Base-by-base conservation (phyloP, 2,888 invertebrate species). In the Melanotus villosus region DNA sequence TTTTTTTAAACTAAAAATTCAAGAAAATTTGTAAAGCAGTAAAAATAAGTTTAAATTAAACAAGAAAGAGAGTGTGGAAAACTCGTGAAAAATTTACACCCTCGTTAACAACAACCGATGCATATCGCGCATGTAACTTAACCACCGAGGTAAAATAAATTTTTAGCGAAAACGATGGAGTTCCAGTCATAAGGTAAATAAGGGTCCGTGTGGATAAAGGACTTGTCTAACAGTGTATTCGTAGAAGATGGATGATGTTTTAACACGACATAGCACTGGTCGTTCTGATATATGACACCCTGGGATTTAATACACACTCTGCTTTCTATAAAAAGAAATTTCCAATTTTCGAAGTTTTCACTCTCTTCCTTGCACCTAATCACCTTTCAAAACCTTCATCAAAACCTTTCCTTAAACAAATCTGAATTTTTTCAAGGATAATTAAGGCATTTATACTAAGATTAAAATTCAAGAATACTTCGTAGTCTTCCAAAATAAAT, bases 231-330 rank as follows among this genome's bases (percentile, higher is more conserved):
- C 50, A 43, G 58, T 52, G 34, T 59, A 60, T 60, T 60, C 60
- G 52, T 23, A 21, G 32, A 60, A 60, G 66, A 67, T 67, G 66
- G 66, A 67, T 67, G 66, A 45, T 45, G 52, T 60, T 67, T 60
- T 60, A 67, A 67, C 66, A 54, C 66, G 66, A 60, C 65, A 47
- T 41, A 10, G 65, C 65, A 38, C 45, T 38, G 57, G 45, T 36
- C 54, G 43, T 67, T 60, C 45, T 67, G 60, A 67, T 52, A 67
- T 67, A 67, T 56, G 60, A 67, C 60, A 45, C 38, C 52, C 45
- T 60, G 60, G 59, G 57, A 57, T 66, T 59, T 59, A 59, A 47
- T 50, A 47, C 56, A 34, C 10, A 30, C 18, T 26, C n/a, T 26
- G 32, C 16, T 10, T 30, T 16, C 32, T 32, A 18, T 32, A 30